These are phyloP conservation scores for Galago senegalensis DNA, from an alignment of 2,797 vertebrate genomes.

Conservation along the genomic window DNA sequence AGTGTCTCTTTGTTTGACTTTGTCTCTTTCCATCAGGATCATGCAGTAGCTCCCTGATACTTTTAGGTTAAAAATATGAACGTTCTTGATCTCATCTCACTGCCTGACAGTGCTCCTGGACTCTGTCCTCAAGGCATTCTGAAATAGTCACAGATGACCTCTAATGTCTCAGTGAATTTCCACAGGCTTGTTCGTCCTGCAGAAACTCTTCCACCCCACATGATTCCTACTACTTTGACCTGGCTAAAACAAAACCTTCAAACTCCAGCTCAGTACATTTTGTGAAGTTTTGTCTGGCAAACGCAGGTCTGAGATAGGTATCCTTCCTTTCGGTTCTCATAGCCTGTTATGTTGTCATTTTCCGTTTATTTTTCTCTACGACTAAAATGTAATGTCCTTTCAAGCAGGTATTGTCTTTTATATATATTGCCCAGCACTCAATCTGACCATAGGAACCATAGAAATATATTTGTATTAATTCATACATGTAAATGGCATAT, in stretches of 20 bases:
- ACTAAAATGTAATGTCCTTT: neutral
- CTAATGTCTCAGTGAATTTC: neutral
- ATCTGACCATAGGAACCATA: neutral
- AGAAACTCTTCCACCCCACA: neutral
- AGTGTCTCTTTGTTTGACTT: neutral
- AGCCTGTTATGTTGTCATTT: neutral
- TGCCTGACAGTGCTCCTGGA: neutral
- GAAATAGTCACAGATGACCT: neutral
- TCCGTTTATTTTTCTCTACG: neutral
- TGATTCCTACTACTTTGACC: neutral
- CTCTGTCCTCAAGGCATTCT: neutral
- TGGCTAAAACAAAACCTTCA: neutral
- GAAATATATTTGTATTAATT: neutral
- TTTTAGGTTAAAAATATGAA: neutral
- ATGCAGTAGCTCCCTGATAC: neutral
- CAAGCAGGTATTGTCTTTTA: neutral
- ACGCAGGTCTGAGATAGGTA: neutral
- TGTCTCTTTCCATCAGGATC: neutral
- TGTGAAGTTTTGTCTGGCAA: neutral
- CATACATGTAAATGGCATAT: neutral
- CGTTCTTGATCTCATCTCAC: accelerated
- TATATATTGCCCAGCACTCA: neutral
- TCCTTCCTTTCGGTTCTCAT: neutral
- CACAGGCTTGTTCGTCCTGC: neutral
- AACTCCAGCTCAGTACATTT: constrained; percentile 1